These are phyloP conservation scores for Melieria omissa DNA, from an alignment of 2,888 invertebrate genomes.

Conservation along the genomic window DNA sequence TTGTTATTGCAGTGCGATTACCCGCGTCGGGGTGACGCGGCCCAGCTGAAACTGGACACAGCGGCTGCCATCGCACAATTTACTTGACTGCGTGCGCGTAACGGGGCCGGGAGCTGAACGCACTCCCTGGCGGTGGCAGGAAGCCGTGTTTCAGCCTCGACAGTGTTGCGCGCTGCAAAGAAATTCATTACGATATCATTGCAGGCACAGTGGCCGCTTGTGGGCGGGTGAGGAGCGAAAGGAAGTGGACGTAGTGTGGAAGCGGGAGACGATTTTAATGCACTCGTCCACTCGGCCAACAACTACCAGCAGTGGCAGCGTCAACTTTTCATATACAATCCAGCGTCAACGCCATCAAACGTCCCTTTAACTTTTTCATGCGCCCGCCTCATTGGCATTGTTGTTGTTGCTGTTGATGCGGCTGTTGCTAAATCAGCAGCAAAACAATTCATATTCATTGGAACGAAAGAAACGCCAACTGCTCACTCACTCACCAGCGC, in stretches of 20 bases:
- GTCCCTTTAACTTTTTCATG: not conserved
- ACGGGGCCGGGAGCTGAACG: too few relatives aligned
- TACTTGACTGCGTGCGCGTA: too few relatives aligned
- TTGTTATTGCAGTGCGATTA: conserved; percentile 46
- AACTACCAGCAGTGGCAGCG: not conserved
- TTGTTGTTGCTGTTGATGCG: not conserved
- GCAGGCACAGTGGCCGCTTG: conserved; percentile 8
- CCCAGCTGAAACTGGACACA: too few relatives aligned
- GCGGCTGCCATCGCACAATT: too few relatives aligned
- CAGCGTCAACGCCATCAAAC: too few relatives aligned
- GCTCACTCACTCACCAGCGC: not conserved
- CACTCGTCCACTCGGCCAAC: too few relatives aligned
- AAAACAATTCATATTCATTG: conserved; percentile 45
- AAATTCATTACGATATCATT: conserved; percentile 29
- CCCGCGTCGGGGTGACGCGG: too few relatives aligned
- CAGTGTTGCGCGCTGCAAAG: conserved; percentile 14
- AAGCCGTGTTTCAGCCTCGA: conserved; percentile 14
- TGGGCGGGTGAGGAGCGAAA: not conserved
- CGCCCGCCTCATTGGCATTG: not conserved
- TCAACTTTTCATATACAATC: conserved; percentile 14
- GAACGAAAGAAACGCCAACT: conserved; percentile 41
- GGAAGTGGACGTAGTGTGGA: not conserved
- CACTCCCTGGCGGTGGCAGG: too few relatives aligned
- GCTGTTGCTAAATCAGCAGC: conserved; percentile 25
- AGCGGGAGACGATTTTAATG: not conserved